Evolutionary conservation across 2,113 vertebrate species (phyloP).

Genomic region (Oplegnathus fasciatus): DNA sequence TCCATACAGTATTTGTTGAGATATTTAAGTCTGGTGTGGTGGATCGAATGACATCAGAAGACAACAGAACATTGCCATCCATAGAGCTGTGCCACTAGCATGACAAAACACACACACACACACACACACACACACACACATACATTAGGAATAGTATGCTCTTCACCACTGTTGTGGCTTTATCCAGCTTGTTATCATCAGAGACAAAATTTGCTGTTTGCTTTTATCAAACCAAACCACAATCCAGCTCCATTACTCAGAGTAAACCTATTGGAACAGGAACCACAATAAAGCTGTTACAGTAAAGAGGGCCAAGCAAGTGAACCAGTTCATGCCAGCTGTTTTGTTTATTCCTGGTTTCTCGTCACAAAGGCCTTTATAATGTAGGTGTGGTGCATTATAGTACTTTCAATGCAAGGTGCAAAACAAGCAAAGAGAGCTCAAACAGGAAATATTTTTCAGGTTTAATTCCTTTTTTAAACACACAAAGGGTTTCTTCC

Average conservation of each 20-base stretch:
- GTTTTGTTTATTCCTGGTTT: slow-evolving; percentile 16
- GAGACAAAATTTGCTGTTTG: background rate
- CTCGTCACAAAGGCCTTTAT: background rate
- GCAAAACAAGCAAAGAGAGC: background rate
- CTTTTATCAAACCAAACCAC: slow-evolving; percentile 3
- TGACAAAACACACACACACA: too few relatives aligned
- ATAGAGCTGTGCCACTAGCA: too few relatives aligned
- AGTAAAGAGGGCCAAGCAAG: background rate
- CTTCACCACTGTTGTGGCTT: background rate
- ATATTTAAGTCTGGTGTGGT: too few relatives aligned
- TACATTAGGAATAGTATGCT: background rate
- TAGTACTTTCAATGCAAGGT: background rate
- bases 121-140: background rate
- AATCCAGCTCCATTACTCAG: background rate
- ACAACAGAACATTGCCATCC: too few relatives aligned
- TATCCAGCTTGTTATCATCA: background rate
- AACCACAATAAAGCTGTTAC: background rate
- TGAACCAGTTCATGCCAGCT: background rate
- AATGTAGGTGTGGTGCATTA: background rate
- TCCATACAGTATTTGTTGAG: too few relatives aligned
- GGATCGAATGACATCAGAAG: too few relatives aligned
- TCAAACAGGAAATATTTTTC: background rate
- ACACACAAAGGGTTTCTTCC: background rate
- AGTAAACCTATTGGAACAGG: too few relatives aligned
- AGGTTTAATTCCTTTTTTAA: background rate